Evolutionary conservation across 2,797 vertebrate species (phyloP).

Genomic region (Dicrostonyx torquatus): DNA sequence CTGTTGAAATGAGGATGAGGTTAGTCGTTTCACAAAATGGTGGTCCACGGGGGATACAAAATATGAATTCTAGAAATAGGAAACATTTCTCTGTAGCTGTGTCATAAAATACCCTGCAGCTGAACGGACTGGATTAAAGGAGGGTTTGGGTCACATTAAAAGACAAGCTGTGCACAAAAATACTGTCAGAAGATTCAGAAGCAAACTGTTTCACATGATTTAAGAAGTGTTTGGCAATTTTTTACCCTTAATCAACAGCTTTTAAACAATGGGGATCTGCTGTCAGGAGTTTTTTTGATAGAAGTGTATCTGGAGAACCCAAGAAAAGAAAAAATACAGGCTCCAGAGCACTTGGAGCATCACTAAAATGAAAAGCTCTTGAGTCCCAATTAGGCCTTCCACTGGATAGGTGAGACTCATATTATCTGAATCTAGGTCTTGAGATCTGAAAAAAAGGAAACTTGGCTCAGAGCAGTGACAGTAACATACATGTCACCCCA

Average conservation of each 20-base stretch:
- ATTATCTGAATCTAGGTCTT: neutral
- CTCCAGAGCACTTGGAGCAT: neutral
- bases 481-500: neutral
- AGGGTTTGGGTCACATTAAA: neutral
- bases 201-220: neutral
- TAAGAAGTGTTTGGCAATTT: constrained; percentile 19
- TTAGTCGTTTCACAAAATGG: neutral
- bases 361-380: constrained; percentile 14
- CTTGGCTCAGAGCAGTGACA: neutral
- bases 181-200: constrained; percentile 2
- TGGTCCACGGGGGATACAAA: neutral
- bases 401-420: neutral
- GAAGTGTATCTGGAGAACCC: neutral
- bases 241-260: constrained; percentile 4
- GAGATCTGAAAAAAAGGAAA: neutral
- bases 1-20: neutral
- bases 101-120: neutral
- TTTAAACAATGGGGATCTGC: constrained; percentile 19
- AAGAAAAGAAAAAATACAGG: neutral
- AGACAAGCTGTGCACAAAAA: neutral
- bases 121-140: neutral
- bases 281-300: constrained; percentile 1
- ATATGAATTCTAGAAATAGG: neutral
- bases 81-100: neutral
- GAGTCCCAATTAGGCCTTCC: neutral